Conservation (phyloP, 2,888 invertebrate species). For the Macrosoma leucophasiata region DNA sequence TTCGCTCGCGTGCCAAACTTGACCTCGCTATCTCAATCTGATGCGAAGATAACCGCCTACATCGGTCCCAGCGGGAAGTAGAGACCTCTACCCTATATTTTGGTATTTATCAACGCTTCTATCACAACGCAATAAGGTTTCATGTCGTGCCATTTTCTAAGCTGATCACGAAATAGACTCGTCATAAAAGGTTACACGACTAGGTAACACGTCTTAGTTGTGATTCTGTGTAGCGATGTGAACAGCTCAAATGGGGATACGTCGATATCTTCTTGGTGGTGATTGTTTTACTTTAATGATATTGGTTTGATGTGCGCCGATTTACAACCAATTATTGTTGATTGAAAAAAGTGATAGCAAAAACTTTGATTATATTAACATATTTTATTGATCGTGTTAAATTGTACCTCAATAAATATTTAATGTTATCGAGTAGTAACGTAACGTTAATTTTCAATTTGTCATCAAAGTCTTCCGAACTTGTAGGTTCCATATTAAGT, state of each 20-base stretch:
- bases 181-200: constrained; percentile 56
- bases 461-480: too few relatives aligned
- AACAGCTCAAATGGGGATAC: constrained; percentile 25
- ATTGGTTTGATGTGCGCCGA: too few relatives aligned
- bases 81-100: constrained; percentile 35
- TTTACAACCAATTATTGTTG: too few relatives aligned
- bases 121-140: constrained; percentile 31
- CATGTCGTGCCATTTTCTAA: constrained; percentile 24
- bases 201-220: constrained; percentile 55
- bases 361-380: too few relatives aligned
- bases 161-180: constrained; percentile 45
- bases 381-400: too few relatives aligned
- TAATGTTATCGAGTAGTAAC: too few relatives aligned
- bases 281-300: too few relatives aligned
- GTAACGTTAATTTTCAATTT: too few relatives aligned
- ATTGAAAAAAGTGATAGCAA: too few relatives aligned
- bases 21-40: constrained; percentile 68
- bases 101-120: constrained; percentile 26
- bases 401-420: too few relatives aligned
- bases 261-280: too few relatives aligned
- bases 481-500: too few relatives aligned
- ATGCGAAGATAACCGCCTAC: constrained; percentile 63
- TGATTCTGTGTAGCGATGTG: constrained; percentile 49
- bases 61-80: constrained; percentile 59
- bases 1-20: constrained; percentile 58